phyloP scores from a whole-genome alignment of 1,140 invertebrate species.

The Ditylenchus dipsaci region DNA sequence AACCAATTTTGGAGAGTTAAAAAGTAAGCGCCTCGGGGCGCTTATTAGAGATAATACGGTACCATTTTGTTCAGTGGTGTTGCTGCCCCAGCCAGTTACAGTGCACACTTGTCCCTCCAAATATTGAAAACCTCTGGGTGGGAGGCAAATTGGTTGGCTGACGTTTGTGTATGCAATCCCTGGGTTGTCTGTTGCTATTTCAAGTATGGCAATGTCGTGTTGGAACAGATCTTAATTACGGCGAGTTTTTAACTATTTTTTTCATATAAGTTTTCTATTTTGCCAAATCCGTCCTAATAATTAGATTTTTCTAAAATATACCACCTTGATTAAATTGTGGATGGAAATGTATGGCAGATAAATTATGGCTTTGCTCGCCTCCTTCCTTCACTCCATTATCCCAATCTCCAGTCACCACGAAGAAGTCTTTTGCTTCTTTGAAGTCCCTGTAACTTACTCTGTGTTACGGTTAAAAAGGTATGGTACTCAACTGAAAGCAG shows the following conservation, averaged over 20 bases:
- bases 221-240: conserved; percentile 24
- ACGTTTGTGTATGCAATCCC: conserved; percentile 11
- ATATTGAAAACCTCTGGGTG: conserved; percentile 19
- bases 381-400: conserved; percentile 17
- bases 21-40: too few species aligned
- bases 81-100: conserved; percentile 28
- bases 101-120: conserved; percentile 19
- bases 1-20: too few species aligned
- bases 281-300: too few species aligned
- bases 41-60: too few species aligned
- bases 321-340: conserved; percentile 16
- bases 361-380: conserved; percentile 17
- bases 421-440: conserved; percentile 15
- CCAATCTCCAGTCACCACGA: conserved; percentile 24
- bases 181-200: background rate
- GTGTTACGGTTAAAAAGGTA: background rate
- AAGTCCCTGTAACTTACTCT: background rate
- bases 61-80: background rate
- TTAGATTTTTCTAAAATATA: background rate
- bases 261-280: too few species aligned
- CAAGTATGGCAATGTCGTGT: conserved; percentile 28
- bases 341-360: conserved; percentile 25
- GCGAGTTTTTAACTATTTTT: too few species aligned
- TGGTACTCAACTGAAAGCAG: conserved; percentile 20
- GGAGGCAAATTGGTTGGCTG: conserved; percentile 24